Evolutionary conservation across 2,888 invertebrate species (phyloP), one percentile per base, ranked within the genome.

Genomic region (Meta bourneti): DNA sequence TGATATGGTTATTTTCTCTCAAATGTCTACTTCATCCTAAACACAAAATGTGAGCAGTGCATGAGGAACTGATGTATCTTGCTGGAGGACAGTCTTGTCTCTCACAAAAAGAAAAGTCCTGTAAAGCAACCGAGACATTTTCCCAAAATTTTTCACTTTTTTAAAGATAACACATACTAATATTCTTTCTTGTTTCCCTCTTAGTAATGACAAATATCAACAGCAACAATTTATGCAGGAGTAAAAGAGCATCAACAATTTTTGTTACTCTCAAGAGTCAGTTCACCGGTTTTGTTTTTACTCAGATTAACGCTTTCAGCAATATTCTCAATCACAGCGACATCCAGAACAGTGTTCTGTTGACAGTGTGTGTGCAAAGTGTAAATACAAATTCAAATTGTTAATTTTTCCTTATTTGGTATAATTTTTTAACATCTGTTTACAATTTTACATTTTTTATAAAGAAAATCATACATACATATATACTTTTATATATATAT

Each of bases 1-100:
- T 92, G 92, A 92, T 92, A 92, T 92, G 92, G 77, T 82, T 89
- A 71, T 71, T 61, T 92, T 92, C 89, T 92, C 89, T 92, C 92
- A 75, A 81, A 70, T 84, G 61, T 84, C 88, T 84, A 82, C 52
- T 81, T 75, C 34, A 34, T 75, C 54, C 77, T 87, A 82, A 92
- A 92, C 88, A 92, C 70, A 89, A 89, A 82, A 80, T 51, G 80
- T 84, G 88, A 89, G 88, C 88, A 89, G 89, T 92, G 84, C 70
- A 34, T 79, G 84, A 92, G 91, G 91, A 92, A 92, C 91, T 92
- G 79, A 89, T 80, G 70, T 34, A 51, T 82, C 80, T 75, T 70
- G 11, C 78, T 75, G 69, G 79, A 84, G 79, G 84, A 48, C 51
- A 16, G 52, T 16, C 61, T 9, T 61, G 61, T 61, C 61, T 61